Percentiles rank a stretch among this genome's conserved stretches.
Evolutionary conservation across 2,888 invertebrate species (phyloP).

Genomic region (Lycophotia porphyrea): DNA sequence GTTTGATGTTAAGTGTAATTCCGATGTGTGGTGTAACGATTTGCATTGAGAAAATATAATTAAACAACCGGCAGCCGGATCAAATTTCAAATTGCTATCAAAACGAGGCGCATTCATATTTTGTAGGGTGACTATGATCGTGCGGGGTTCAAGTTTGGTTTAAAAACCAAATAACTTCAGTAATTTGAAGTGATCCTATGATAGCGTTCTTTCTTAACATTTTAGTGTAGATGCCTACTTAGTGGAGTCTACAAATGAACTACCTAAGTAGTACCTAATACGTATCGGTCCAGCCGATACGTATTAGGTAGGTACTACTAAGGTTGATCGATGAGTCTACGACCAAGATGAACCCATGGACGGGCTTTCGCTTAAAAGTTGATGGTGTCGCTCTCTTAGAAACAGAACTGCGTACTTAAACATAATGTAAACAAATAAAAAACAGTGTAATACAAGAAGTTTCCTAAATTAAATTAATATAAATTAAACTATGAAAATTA

Average conservation of each 20-base stretch:
- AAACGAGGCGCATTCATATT: constrained; percentile 80
- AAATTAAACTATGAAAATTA: background rate
- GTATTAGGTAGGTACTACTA: too few species aligned
- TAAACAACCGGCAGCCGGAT: constrained; percentile 73
- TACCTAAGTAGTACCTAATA: background rate
- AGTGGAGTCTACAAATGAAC: background rate
- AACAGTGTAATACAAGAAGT: background rate
- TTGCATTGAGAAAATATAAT: constrained; percentile 63
- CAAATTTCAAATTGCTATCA: constrained; percentile 83
- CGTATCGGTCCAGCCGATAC: too few species aligned
- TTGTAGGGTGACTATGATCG: constrained; percentile 64
- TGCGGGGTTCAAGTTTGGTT: background rate
- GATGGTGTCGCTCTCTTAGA: background rate
- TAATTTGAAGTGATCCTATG: background rate
- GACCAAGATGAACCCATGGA: background rate
- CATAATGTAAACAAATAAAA: background rate
- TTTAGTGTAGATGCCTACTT: background rate
- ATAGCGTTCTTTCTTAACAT: background rate
- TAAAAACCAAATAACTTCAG: background rate
- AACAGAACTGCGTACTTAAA: background rate
- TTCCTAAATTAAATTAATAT: background rate
- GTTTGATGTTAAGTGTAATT: constrained; percentile 19
- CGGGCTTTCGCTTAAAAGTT: background rate
- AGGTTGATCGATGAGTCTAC: background rate
- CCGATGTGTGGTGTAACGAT: constrained; percentile 45